Base-by-base conservation (phyloP, 1,140 invertebrate species). In the Drosophila ercepeae region DNA sequence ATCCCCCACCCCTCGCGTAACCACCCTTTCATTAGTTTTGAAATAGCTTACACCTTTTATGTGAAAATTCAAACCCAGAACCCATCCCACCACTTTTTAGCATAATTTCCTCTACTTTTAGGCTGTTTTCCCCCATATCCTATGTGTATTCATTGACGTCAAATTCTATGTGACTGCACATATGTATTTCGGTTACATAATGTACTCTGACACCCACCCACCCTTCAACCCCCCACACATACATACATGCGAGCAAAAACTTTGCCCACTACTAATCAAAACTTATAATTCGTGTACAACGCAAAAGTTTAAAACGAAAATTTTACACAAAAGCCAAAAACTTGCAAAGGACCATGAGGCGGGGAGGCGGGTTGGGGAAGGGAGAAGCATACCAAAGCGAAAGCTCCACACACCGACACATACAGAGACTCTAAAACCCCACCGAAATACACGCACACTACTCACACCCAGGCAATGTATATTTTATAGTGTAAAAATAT, bases 271-370 rank as follows among this genome's bases (percentile, higher is more conserved):
- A 88, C 82, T 88, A 89, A 88, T 88, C 82, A 88, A 88, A 88
- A 88, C 82, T 88, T 88, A 88, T 88, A 88, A 88, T 88, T 88
- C 83, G 83, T 88, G 78, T 89, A 88, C 82, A 89, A 89, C 74
- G 64, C 69, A 78, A 88, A 88, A 88, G 78, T 82, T 86, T 72
- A 86, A 86, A 86, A 88, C 76, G 82, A 86, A 86, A 86, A 88
- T 81, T 84, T 64, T 69, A 88, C 82, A 86, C 82, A 86, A 86
- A 84, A 86, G 81, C 81, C 73, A 86, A 86, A 81, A 86, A 86
- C 71, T 74, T 74, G 70, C 71, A 67, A 67, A 34, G 63, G 63
- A 67, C 61, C 13, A 50, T 14, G 55, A 36, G 11, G 8, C 19
- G 13, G 16, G 39, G 21, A 50, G 4, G 32, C 39, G 11, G 11